Evolutionary conservation across 2,113 vertebrate species (phyloP).

Genomic region (Ochotona curzoniae): DNA sequence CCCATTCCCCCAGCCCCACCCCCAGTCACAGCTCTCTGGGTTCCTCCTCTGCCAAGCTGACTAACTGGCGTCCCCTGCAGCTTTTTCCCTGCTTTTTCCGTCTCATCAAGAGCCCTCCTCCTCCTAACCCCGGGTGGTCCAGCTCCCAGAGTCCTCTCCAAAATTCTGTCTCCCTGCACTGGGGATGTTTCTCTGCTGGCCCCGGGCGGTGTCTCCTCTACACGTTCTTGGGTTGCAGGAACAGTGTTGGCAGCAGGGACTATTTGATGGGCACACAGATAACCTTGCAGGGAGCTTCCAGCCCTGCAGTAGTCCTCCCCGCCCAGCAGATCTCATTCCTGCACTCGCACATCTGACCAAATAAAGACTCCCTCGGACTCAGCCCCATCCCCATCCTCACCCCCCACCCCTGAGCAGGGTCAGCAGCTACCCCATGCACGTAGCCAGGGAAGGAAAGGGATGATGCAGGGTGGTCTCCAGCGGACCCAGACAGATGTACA

Average conservation of each 20-base stretch:
- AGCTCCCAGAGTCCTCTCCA: slow-evolving; percentile 44
- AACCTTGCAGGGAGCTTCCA: slow-evolving; percentile 12
- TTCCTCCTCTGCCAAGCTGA: neutral
- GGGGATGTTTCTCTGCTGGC: slow-evolving; percentile 9
- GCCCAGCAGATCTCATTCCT: neutral
- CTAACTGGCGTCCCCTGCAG: neutral
- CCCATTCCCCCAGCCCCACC: neutral
- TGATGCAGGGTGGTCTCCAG: neutral
- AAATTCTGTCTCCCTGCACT: neutral
- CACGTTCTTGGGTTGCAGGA: neutral
- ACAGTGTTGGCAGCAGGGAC: slow-evolving; percentile 42
- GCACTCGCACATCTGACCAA: neutral
- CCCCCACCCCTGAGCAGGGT: neutral
- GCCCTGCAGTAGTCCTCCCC: neutral
- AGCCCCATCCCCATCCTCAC: neutral
- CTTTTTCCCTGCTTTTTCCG: slow-evolving; percentile 13
- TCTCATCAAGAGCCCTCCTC: neutral
- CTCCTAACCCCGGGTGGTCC: slow-evolving; percentile 59
- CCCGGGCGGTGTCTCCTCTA: neutral
- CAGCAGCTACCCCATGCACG: neutral
- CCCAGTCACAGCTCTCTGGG: neutral
- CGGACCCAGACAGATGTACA: neutral
- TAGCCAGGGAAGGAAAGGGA: neutral
- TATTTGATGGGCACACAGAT: neutral
- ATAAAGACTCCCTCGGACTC: neutral